Evolutionary conservation across 2,797 vertebrate species (phyloP).

Genomic region (Spheniscus humboldti): DNA sequence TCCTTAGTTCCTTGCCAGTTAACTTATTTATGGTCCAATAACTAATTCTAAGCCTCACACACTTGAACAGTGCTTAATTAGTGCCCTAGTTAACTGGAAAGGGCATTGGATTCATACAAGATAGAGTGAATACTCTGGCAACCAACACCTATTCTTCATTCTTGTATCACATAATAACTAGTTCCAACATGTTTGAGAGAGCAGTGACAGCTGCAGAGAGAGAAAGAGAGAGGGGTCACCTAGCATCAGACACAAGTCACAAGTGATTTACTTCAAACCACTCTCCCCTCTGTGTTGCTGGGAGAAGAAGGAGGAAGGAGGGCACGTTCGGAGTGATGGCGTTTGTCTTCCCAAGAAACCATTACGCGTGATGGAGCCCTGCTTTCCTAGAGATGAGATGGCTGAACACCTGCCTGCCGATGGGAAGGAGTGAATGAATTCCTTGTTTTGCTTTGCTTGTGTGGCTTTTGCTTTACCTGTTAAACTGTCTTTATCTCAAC

Average conservation of each 20-base stretch:
- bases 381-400: too few relatives aligned
- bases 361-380: too few relatives aligned
- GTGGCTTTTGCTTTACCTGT: too few relatives aligned
- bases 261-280: background rate
- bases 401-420: too few relatives aligned
- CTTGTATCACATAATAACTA: background rate
- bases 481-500: too few relatives aligned
- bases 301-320: background rate
- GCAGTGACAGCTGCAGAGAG: background rate
- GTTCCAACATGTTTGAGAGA: background rate
- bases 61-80: background rate
- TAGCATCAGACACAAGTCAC: background rate
- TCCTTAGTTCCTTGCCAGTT: background rate
- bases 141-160: slow-evolving; percentile 1
- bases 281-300: background rate
- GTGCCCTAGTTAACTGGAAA: background rate
- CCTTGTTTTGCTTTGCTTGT: too few relatives aligned
- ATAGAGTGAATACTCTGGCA: background rate
- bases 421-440: too few relatives aligned
- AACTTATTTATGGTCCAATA: background rate
- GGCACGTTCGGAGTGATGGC: too few relatives aligned
- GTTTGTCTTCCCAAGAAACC: too few relatives aligned
- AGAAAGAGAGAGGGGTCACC: background rate
- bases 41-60: background rate
- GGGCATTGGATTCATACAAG: background rate